Base-by-base conservation (phyloP, 2,113 vertebrate genomes). In the Panurus biarmicus region DNA sequence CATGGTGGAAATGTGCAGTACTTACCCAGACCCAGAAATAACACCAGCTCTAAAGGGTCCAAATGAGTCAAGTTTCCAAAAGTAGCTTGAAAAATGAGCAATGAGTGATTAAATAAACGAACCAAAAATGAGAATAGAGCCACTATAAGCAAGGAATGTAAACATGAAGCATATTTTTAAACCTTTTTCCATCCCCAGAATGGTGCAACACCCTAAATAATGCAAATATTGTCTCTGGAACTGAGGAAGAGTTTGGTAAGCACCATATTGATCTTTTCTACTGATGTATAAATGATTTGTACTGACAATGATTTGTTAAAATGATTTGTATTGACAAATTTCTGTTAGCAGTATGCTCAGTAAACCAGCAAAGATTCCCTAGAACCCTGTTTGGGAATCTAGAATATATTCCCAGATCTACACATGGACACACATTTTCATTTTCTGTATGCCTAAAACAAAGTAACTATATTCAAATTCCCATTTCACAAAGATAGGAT, bases 91-190 rank as follows among this genome's bases (percentile, higher is more conserved):
- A 95, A 83, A 96, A 96, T 75, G 80, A 95, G 83, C 72, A 79
- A 85, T 71, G 70, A 94, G 87, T 87, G 92, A 97, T 97, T 95
- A 95, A 92, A 73, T 84, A 96, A 96, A 94, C 24, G 5, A 95
- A 93, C 47, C 67, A 94, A 96, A 98, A 97, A 90, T 38, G 85
- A 97, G 87, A 94, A 90, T 56, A 64, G 47, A 92, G 79, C 83
- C 94, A 85, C 89, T 45, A 78, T 85, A 74, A 50, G 87, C 85
- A 94, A 97, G 82, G 96, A 98, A 98, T 97, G 96, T 93, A 98
- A 98, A 95, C 96, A 97, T 33, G n/a, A 93, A 82, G 57, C 84
- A 75, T 97, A 97, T 98, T 98, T 98, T 98, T 97, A 98, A 97
- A 96, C 73, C n/a, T 97, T 97, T 96, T 97, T 98, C 98, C 97